A percentile compares a stretch with the other conserved stretches of the same genome.
Conservation (phyloP, 2,888 invertebrate species). For the Phasia obesa region DNA sequence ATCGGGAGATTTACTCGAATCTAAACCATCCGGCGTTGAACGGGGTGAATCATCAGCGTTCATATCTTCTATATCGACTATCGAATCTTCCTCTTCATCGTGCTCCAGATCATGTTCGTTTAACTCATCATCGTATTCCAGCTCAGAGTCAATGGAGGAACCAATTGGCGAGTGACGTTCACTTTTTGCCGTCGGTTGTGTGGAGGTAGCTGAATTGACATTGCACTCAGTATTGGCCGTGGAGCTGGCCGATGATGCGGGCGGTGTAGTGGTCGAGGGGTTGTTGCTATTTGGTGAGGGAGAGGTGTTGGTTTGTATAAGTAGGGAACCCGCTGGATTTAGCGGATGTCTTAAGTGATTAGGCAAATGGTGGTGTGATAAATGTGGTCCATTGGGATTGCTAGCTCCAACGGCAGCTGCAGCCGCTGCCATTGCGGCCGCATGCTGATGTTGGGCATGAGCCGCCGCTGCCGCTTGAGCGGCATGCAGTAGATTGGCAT, state of each 20-base stretch:
- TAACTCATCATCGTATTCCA: constrained; percentile 81
- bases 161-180: constrained; percentile 82
- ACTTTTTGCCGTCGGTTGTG: constrained; percentile 76
- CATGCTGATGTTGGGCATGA: constrained; percentile 79
- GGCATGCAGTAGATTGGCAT: constrained; percentile 79
- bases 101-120: constrained; percentile 78
- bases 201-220: constrained; percentile 67
- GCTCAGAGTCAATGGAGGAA: constrained; percentile 82
- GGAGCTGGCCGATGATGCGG: constrained; percentile 76
- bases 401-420: constrained; percentile 70
- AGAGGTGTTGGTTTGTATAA: constrained; percentile 57
- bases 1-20: constrained; percentile 80
- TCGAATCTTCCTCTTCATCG: constrained; percentile 84
- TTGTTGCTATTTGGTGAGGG: constrained; percentile 60
- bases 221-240: constrained; percentile 73
- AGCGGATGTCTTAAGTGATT: constrained; percentile 76
- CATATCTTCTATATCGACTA: constrained; percentile 91
- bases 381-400: constrained; percentile 60
- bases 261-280: constrained; percentile 73
- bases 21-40: constrained; percentile 81
- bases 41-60: constrained; percentile 84
- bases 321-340: constrained; percentile 78
- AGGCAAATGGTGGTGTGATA: constrained; percentile 67
- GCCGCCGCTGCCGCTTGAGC: constrained; percentile 78
- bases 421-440: constrained; percentile 75